phyloP scores from a whole-genome alignment of 1,140 invertebrate genomes.

The Oscheius sp. region DNA sequence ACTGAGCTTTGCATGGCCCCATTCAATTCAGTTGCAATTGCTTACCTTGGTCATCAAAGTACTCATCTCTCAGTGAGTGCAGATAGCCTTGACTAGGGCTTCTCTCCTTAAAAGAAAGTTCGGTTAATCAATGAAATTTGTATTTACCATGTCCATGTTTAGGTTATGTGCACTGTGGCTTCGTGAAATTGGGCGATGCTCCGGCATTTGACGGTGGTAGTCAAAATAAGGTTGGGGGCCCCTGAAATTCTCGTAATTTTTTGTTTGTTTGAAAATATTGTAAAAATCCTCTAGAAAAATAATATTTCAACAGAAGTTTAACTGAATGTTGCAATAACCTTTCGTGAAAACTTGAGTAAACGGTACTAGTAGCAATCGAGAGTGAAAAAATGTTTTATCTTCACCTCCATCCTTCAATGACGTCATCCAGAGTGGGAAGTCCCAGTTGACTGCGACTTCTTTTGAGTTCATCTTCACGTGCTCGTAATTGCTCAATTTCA shows the following conservation, averaged over 20 bases:
- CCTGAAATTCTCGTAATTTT: background rate
- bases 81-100: background rate
- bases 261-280: no score
- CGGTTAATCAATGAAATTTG: background rate
- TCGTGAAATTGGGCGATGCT: background rate
- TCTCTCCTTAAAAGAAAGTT: constrained; percentile 4
- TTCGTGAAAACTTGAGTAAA: no score
- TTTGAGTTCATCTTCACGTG: constrained; percentile 35
- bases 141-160: background rate
- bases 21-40: no score
- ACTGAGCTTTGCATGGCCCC: no score
- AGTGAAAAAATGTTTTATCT: background rate
- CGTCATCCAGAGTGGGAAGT: constrained; percentile 26
- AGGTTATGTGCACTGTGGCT: background rate
- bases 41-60: no score
- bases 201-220: constrained; percentile 19
- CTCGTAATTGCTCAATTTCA: constrained; percentile 37
- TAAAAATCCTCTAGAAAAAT: background rate
- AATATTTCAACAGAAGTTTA: background rate
- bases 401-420: constrained; percentile 26
- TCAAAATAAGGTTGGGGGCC: background rate
- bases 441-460: constrained; percentile 30
- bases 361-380: background rate
- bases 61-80: no score
- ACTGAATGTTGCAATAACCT: constrained; percentile 9